Base-by-base conservation (phyloP, 1,140 invertebrate species). In the Dendrolimus punctatus region DNA sequence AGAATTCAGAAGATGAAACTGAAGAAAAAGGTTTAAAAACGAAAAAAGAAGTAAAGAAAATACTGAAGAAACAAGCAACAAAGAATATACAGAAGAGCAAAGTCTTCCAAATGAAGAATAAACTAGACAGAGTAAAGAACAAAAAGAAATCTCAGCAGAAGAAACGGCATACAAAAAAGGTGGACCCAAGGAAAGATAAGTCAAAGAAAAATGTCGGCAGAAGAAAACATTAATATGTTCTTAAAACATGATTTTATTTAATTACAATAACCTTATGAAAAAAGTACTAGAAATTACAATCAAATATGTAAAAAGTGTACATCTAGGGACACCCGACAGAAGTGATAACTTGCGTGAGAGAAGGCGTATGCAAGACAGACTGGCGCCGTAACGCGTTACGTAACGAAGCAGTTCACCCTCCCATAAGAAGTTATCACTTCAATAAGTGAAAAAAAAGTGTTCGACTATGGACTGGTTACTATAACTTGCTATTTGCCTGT, bases 51-150 rank as follows among this genome's bases (percentile, higher is more conserved):
- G 73, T 93, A 4, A 92, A 93, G 58, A 90, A 83, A 68, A 79
- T 90, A 58, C 86, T 93, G 40, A 93, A 92, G 64, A 90, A 90
- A 51, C 89, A 91, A 71, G 91, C 92, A 0, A 87, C 91, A 5
- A 91, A 92, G 60, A 90, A 90, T 71, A 85, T 93, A 6, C 88
- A 93, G 68, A 92, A 92, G 56, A 94, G 92, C 70, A 93, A 93
- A 88, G 88, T 89, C 4, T 94, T 93, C 73, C 91, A 93, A 85
- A 89, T 88, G 71, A 93, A 94, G 66, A 91, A 90, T 60, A 91
- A 90, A 73, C 68, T 93, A 4, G 92, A 94, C 47, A 87, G 88
- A 58, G 71, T 89, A 43, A 86, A 89, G 65, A 91, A 91, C 66
- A 89, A 88, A 55, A 91, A 92, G 71, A 90, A 89, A 63, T 86